phyloP scores from a whole-genome alignment of 2,888 invertebrate species.

The Perdita meconis region DNA sequence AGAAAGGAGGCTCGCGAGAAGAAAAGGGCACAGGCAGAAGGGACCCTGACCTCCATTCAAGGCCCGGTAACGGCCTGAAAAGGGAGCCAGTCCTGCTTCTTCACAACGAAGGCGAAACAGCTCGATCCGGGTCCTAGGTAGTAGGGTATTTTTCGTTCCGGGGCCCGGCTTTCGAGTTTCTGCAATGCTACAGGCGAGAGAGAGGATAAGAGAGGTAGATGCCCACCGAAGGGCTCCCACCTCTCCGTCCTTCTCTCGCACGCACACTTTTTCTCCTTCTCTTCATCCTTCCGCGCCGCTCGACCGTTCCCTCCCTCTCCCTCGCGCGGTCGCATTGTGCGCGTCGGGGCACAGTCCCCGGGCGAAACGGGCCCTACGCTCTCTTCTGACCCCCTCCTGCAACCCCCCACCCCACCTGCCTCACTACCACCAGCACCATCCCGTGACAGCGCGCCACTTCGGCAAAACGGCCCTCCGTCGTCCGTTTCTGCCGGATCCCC shows the following conservation, averaged over 20 bases:
- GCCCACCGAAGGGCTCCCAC: conserved; percentile 34
- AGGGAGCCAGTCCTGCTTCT: conserved; percentile 68
- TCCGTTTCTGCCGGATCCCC: conserved; percentile 73
- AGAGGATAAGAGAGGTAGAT: conserved; percentile 36
- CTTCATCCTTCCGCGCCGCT: conserved; percentile 21
- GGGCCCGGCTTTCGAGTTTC: conserved; percentile 68
- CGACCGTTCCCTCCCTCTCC: conserved; percentile 20
- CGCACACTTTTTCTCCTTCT: conserved; percentile 4
- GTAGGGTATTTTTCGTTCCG: conserved; percentile 66
- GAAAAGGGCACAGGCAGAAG: conserved; percentile 79
- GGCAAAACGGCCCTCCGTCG: conserved; percentile 55
- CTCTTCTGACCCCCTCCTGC: conserved; percentile 47
- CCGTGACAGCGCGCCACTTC: conserved; percentile 58
- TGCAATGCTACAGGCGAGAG: conserved; percentile 57
- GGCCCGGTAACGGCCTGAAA: conserved; percentile 64
- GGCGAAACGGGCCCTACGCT: conserved; percentile 57
- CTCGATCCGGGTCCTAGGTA: conserved; percentile 52
- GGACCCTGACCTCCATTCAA: conserved; percentile 74
- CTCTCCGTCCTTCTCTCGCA: conserved; percentile 22
- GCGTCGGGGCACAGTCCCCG: conserved; percentile 51
- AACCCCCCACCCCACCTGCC: conserved; percentile 55
- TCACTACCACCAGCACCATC: conserved; percentile 47
- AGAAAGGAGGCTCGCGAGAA: conserved; percentile 80
- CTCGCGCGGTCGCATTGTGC: conserved; percentile 52
- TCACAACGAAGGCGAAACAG: conserved; percentile 48